Conservation (phyloP, 2,113 vertebrate species). For the Ariopsis seemanni region DNA sequence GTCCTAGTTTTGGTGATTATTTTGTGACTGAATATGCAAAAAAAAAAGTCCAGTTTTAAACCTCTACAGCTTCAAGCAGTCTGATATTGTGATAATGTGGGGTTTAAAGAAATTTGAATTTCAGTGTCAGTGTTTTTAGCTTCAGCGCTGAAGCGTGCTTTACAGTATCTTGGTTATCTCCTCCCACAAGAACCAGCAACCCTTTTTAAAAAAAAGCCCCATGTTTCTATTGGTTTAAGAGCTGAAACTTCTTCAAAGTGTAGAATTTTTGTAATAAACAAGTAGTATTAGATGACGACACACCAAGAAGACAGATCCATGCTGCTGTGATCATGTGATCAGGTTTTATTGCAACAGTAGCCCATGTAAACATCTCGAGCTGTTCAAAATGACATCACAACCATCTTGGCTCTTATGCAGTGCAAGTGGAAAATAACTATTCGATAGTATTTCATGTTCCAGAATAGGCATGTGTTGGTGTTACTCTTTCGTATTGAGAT, state of each 20-base stretch:
- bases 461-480: neutral
- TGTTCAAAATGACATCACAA: neutral
- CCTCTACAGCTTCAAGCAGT: neutral
- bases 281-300: neutral
- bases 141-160: neutral
- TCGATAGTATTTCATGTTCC: neutral
- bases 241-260: neutral
- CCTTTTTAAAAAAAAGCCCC: neutral
- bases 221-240: neutral
- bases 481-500: neutral
- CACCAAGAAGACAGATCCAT: neutral
- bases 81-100: neutral
- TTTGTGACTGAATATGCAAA: slow-evolving; percentile 1
- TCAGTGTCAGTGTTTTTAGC: neutral
- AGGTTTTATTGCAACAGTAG: neutral
- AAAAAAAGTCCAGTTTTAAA: neutral
- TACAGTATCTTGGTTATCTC: neutral
- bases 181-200: neutral
- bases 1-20: no score
- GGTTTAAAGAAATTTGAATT: neutral
- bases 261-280: neutral
- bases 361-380: neutral
- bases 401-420: neutral
- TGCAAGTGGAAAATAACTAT: neutral
- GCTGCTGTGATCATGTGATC: neutral